These are phyloP conservation scores for Pluvialis apricaria DNA, from an alignment of 2,113 vertebrate species.

Conservation along the genomic window DNA sequence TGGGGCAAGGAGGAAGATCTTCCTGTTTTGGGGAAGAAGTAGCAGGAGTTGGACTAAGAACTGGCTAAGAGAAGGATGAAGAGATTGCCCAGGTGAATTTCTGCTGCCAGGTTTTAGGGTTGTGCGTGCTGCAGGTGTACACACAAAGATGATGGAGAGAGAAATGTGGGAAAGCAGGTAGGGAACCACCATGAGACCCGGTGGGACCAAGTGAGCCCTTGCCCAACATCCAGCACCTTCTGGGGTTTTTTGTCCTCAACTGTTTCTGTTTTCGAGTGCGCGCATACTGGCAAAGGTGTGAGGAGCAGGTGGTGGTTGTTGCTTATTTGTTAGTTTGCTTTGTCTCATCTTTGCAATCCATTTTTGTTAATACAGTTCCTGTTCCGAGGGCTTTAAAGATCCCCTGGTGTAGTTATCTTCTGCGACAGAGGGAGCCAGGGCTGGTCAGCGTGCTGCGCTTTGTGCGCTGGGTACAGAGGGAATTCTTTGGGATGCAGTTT, in stretches of 20 bases:
- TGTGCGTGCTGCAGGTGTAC: not conserved
- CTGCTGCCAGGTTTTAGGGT: not conserved
- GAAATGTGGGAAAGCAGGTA: not conserved
- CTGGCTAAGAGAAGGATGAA: not conserved
- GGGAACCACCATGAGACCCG: not conserved
- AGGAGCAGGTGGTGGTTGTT: constrained; percentile 49
- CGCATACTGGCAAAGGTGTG: not conserved
- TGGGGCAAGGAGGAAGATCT: not conserved
- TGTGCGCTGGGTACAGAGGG: not conserved
- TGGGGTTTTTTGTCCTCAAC: not conserved
- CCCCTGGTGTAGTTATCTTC: constrained; percentile 18
- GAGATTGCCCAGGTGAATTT: not conserved
- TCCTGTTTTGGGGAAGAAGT: not conserved
- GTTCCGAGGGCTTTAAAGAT: not conserved
- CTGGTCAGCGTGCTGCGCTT: not conserved
- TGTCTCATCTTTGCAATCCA: constrained; percentile 12
- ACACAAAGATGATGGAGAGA: not conserved
- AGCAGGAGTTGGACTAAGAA: not conserved
- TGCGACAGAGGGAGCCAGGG: not conserved
- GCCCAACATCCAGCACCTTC: not conserved
- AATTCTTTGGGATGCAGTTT: constrained; percentile 23
- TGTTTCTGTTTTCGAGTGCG: not conserved
- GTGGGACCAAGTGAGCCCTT: not conserved
- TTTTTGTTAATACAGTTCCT: not conserved
- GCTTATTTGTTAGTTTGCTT: constrained; percentile 18